Base-by-base conservation (phyloP, 2,113 vertebrate species). In the Myrmophylax atrothorax region DNA sequence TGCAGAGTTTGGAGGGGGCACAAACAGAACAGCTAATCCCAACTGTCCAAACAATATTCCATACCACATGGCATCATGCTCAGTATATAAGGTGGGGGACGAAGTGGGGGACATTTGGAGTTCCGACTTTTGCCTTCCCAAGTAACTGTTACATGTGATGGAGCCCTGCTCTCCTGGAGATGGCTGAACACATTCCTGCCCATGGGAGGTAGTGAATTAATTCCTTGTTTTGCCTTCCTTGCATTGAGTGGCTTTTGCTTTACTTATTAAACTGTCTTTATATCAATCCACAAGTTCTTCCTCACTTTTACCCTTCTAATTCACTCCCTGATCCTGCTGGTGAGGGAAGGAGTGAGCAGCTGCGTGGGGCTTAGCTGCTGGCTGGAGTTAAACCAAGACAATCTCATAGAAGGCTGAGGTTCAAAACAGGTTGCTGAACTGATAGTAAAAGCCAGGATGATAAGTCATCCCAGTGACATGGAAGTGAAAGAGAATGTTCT, bases 111-210 rank as follows among this genome's bases (percentile, higher is more conserved):
- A 68, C 24, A 46, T 44, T 29, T 5, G 20, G 47, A 89, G 24
- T 35, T 31, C 40, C 0, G 6, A 14, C 13, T 83, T 53, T 31
- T 69, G 55, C 49, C 47, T 76, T 62, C 25, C 40, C 35, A 42
- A 84, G 22, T 35, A 76, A 37, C 6, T 3, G 2, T 23, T 19
- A 35, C 14, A 69, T 0, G 0, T 42, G 49, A 62, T 37, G 63
- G 20, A 68, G 17, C 12, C 9, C 47, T 15, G 29, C 29, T 62
- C 16, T 76, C 55, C 55, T 35, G 40, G 40, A 62, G 29, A 46
- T 12, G 20, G 38, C 17, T 76, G 17, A 69, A 62, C 17, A 62
- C 4, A 35, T 26, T 25, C 42, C 35, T 84, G 29, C 18, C 55
- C 31, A 26, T 4, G 25, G 25, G 12, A 76, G 49, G 8, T 1